Evolutionary conservation across 1,140 invertebrate genomes (phyloP).

Genomic region (Lepidurus couesii): DNA sequence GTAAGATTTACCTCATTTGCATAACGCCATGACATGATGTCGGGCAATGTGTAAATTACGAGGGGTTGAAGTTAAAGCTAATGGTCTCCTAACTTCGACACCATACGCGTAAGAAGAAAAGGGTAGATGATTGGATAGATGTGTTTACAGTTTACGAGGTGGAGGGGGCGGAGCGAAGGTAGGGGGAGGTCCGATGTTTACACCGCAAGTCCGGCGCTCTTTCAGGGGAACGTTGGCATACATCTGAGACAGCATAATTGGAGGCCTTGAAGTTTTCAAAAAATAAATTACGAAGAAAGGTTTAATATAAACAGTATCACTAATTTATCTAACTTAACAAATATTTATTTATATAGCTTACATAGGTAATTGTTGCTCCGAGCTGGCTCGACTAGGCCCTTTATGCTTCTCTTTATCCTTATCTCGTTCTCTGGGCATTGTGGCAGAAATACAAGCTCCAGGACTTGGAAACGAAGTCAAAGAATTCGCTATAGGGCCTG

Average conservation of each 20-base stretch:
- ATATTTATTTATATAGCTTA: constrained; percentile 18
- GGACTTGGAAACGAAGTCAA: constrained; percentile 36
- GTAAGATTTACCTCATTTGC: constrained; percentile 9
- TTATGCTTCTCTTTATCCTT: constrained; percentile 26
- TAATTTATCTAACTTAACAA: constrained; percentile 19
- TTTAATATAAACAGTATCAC: constrained; percentile 3
- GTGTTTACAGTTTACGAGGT: constrained; percentile 38
- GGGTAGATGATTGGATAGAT: neutral
- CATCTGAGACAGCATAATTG: constrained; percentile 44
- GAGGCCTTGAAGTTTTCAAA: constrained; percentile 40
- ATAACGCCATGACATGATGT: neutral
- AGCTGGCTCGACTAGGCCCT: constrained; percentile 23
- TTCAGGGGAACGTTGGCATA: constrained; percentile 47
- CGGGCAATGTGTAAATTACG: neutral
- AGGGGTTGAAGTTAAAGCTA: neutral
- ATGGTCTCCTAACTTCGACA: neutral
- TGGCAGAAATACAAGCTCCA: constrained; percentile 32
- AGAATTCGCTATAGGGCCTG: constrained; percentile 34
- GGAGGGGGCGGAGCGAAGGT: constrained; percentile 42
- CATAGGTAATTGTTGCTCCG: constrained; percentile 28
- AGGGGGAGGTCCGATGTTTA: constrained; percentile 43
- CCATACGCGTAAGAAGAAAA: neutral
- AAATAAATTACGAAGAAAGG: constrained; percentile 26
- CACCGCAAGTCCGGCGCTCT: constrained; percentile 41
- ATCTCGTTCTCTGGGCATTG: constrained; percentile 33